Conservation (phyloP, 2,888 invertebrate genomes). For the Cyaniris semiargus region DNA sequence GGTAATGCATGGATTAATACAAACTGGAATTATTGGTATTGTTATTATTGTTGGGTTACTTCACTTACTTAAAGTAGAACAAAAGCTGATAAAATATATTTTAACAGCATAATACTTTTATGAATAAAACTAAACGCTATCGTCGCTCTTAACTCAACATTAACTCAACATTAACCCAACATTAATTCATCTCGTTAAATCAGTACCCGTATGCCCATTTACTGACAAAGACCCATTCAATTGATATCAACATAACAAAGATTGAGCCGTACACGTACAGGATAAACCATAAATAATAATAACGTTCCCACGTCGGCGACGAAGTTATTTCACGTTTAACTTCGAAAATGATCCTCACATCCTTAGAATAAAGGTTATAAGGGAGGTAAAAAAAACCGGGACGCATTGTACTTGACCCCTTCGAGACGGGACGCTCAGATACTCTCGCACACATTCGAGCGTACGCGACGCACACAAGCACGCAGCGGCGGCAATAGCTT, state of each 20-base stretch:
- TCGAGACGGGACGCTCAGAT: slow-evolving; percentile 58
- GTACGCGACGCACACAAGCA: slow-evolving; percentile 31
- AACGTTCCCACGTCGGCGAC: slow-evolving; percentile 71
- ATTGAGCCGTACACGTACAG: not conserved
- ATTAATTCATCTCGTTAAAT: slow-evolving; percentile 13
- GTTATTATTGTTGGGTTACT: no score
- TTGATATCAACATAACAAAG: slow-evolving; percentile 18
- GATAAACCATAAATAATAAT: slow-evolving; percentile 43
- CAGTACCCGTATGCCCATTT: slow-evolving; percentile 13
- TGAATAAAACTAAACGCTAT: not conserved
- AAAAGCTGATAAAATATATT: no score
- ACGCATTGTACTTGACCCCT: slow-evolving; percentile 73
- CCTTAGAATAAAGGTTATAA: not conserved
- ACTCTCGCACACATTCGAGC: slow-evolving; percentile 45
- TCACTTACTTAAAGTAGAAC: no score
- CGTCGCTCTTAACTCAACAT: not conserved
- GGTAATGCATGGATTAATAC: no score
- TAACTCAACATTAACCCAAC: not conserved
- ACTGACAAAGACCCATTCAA: slow-evolving; percentile 14
- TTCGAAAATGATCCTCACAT: not conserved
- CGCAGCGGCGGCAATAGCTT: slow-evolving; percentile 36
- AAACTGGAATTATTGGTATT: no score
- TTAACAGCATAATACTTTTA: no score
- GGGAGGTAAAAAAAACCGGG: slow-evolving; percentile 38
- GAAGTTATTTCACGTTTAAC: not conserved